These are phyloP conservation scores for Acrocyrtus sp. DNA, from an alignment of 2,888 invertebrate species.

Conservation along the genomic window DNA sequence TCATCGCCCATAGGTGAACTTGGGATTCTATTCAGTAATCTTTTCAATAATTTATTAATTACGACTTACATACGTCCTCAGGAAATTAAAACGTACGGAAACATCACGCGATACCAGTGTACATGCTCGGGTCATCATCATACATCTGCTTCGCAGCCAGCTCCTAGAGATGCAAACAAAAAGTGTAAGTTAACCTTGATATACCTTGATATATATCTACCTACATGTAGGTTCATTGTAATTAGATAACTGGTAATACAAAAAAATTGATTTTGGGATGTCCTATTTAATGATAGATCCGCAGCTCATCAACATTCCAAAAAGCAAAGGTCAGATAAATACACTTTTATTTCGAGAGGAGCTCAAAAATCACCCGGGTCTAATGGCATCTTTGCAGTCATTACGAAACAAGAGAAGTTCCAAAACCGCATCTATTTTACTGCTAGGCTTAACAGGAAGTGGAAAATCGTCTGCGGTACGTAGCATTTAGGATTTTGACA, in stretches of 20 bases:
- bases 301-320: slow-evolving; percentile 23
- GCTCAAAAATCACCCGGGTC: slow-evolving; percentile 39
- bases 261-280: neutral
- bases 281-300: slow-evolving; percentile 14
- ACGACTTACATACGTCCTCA: too few relatives aligned
- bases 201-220: too few relatives aligned
- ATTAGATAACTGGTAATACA: too few relatives aligned
- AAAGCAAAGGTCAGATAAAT: slow-evolving; percentile 9
- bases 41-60: too few relatives aligned
- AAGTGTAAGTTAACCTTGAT: neutral
- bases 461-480: slow-evolving; percentile 51
- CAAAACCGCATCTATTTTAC: slow-evolving; percentile 50
- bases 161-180: neutral
- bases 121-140: neutral
- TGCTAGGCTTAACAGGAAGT: slow-evolving; percentile 51
- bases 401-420: slow-evolving; percentile 42
- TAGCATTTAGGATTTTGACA: neutral
- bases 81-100: neutral
- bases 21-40: too few relatives aligned
- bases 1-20: too few relatives aligned
- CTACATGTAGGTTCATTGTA: too few relatives aligned
- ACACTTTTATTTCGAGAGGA: slow-evolving; percentile 10
- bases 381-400: slow-evolving; percentile 44
- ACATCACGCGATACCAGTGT: neutral
- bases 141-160: neutral